Base-by-base conservation (phyloP, 2,888 invertebrate genomes). In the Andrena trimmerana region DNA sequence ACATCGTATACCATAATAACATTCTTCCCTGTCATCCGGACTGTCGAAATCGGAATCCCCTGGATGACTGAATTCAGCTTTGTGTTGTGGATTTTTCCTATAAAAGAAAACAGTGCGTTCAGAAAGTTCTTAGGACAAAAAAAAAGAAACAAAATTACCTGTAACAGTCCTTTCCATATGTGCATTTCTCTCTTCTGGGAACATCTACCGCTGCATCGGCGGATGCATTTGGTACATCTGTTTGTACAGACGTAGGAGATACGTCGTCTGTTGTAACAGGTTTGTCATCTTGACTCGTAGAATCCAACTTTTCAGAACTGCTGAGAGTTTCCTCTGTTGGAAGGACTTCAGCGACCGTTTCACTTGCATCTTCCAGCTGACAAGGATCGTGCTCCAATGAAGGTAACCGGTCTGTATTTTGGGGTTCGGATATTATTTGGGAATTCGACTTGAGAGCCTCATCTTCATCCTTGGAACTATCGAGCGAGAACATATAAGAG, bases 151-250 rank as follows among this genome's bases (percentile, higher is more conserved):
- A 50, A 63, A 78, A 66, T 77, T 93, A 95, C 96, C 96, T 95
- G 90, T 96, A 96, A 92, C 97, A 97, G 77, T 93, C 94, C 10
- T 93, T 94, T 81, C 96, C 96, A 91, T 96, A 97, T 93, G 95
- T 95, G 92, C 97, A 97, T 73, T 95, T 94, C 84, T 96, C 95
- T 62, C 96, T 91, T 66, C 13, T 79, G 4, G 67, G 31, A 20
- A 24, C 20, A 62, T 68, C 66, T 16, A 8, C 10, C 16, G 8
- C 27, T 6, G 10, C 8, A 5, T 13, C 10, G n/a, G 24, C 59
- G 7, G 63, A 10, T 2, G 7, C 33, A 13, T 59, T 76, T 31
- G 27, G 24, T 20, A 33, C 7, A 1, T 59, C 7, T 54, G 7
- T 10, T 27, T 36, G 16, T 8, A 7, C 2, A 4, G 52, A 27